phyloP scores from a whole-genome alignment of 2,888 invertebrate species.

The Leucophenga montana region DNA sequence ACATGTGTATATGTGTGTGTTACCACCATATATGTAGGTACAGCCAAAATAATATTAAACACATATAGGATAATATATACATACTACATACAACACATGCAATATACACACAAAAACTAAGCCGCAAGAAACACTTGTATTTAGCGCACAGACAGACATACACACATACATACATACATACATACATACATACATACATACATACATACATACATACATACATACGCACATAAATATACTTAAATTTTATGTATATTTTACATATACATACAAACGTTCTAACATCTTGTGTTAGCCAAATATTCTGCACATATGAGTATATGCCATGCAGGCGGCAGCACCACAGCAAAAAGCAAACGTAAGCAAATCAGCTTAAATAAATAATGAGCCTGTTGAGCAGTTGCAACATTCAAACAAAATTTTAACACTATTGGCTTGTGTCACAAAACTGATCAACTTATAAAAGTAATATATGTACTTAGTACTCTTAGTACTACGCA shows the following conservation, averaged over 20 bases:
- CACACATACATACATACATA: not conserved
- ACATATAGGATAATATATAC: too few relatives aligned
- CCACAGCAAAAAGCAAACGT: constrained; percentile 44
- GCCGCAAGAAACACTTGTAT: not conserved
- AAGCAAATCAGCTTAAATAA: constrained; percentile 46
- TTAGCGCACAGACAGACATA: not conserved
- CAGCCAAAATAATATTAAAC: too few relatives aligned
- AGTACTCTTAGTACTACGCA: too few relatives aligned
- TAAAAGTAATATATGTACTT: too few relatives aligned
- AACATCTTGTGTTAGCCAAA: not conserved
- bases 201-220: not conserved
- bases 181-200: not conserved
- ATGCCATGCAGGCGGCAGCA: not conserved
- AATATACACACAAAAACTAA: not conserved
- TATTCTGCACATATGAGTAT: not conserved
- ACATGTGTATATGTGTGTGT: constrained; percentile 8
- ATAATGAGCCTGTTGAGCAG: constrained; percentile 56
- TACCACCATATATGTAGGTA: too few relatives aligned
- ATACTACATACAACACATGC: too few relatives aligned
- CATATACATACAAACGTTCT: too few relatives aligned
- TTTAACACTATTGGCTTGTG: not conserved
- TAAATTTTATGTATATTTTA: constrained; percentile 7
- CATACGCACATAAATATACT: not conserved
- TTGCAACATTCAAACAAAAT: not conserved
- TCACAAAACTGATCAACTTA: not conserved